Base-by-base conservation (phyloP, 2,888 invertebrate genomes). In the Leucozona laternaria region DNA sequence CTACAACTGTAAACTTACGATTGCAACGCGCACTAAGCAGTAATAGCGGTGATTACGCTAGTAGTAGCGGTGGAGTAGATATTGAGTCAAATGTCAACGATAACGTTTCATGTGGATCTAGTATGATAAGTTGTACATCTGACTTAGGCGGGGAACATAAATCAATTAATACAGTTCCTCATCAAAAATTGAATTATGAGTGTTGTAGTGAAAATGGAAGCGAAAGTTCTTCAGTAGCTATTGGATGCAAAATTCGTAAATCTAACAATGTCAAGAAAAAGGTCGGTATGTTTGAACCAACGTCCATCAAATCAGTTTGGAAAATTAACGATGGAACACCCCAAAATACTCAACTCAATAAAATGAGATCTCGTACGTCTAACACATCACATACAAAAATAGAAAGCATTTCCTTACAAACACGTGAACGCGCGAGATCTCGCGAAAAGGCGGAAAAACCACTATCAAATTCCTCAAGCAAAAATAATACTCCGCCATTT, bases 121-220 rank as follows among this genome's bases (percentile, higher is more conserved):
- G 96, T 88, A 94, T 96, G 82, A 95, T 96, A 25, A 96, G 96
- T 84, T 96, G 95, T 90, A 96, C 95, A 88, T 96, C 96, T 2
- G 96, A 96, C 75, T 79, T 90, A 8, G 96, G 95, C 90, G 95
- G 94, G 75, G 94, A 94, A 88, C 94, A 94, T 34, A 89, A 89
- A 60, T 88, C 81, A 11, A 72, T 78, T 22, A 88, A 73, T 66
- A 79, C 11, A 93, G 93, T 88, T 20, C 43, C 88, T 15, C 34
- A 37, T 58, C 31, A 37, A 57, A 84, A 84, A 58, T 11, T 58
- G 25, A 91, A 90, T 85, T 91, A 91, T 53, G 93, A 93, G 64
- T 91, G 91, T 53, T 95, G 95, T 68, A 95, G 95, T 90, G 95
- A 95, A 89, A 95, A 95, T 88, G 96, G 96, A 62, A 96, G 96